Base-by-base conservation (phyloP, 2,888 invertebrate genomes). In the Caenorhabditis panamensis region DNA sequence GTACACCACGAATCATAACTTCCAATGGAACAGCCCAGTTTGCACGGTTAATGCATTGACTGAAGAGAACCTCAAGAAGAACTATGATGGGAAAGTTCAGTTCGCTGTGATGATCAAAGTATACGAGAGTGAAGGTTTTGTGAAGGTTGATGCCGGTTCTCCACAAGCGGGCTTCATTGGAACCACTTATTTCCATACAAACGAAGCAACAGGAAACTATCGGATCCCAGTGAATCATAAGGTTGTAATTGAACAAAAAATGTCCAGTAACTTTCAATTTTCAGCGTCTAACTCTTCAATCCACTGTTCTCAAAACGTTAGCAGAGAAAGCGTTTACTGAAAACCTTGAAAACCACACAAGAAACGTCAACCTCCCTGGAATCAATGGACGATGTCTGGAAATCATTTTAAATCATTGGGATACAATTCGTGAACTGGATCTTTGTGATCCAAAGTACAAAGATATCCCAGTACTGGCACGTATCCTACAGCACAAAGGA, bases 221-320 rank as follows among this genome's bases (percentile, higher is more conserved):
- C 8, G 2, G 11, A 51, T 51, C 1, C 1, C 22, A 24, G 51
- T 24, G 8, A 24, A 51, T 3, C 22, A 51, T 13, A 9, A 24
- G 51, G 51, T 51, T 24, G 2, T 31, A 6, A 41, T 9, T 9
- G 41, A 13, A 41, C 36, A 36, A 36, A 8, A 8, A 36, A 36
- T 36, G 11, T n/a, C 5, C 36, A 36, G 44, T 16, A 4, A 44
- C n/a, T 49, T 22, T 49, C 22, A 11, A 2, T 13, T 51, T 51
- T 22, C 51, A 51, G 51, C 9, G 1, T 3, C 1, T 26, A 4
- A 24, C 24, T 13, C 1, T 1, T 4, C 4, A 51, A 2, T 54
- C 54, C 2, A 54, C 28, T 2, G 54, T 54, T 28, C 54, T 54
- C 16, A 54, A n/a, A 54, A 54, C 8, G 54, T n/a, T 54, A 1